Conservation (phyloP, 2,113 vertebrate species). For the Syngnathus typhle region DNA sequence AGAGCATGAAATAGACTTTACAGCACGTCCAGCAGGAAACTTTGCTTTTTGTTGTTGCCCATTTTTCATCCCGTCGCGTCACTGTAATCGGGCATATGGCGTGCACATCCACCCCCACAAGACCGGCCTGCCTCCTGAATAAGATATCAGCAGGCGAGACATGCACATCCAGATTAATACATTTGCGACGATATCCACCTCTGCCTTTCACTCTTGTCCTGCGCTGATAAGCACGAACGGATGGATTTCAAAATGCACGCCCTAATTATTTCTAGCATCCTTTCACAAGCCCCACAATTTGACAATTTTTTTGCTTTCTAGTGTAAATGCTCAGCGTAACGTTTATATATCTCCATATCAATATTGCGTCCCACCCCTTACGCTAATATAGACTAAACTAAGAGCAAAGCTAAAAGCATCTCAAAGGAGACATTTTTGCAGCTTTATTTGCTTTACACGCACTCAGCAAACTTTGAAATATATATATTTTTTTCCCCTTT, state of each 20-base stretch:
- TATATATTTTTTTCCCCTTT: background rate
- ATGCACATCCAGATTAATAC: slow-evolving; percentile 55
- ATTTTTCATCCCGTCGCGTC: slow-evolving; percentile 58
- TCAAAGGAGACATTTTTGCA: slow-evolving; percentile 14
- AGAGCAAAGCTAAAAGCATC: slow-evolving; percentile 15
- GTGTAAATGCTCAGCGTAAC: background rate
- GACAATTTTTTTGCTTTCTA: too few relatives aligned
- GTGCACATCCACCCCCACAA: slow-evolving; percentile 7
- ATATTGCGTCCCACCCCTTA: background rate
- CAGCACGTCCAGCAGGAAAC: slow-evolving; percentile 58
- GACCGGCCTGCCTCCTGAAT: slow-evolving; percentile 41
- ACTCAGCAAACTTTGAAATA: slow-evolving; percentile 15
- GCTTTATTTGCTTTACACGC: slow-evolving; percentile 17
- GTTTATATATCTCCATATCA: background rate
- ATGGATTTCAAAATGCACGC: slow-evolving; percentile 40
- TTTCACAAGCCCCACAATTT: slow-evolving; percentile 7
- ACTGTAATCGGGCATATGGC: slow-evolving; percentile 51
- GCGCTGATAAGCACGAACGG: slow-evolving; percentile 50
- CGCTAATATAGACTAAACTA: slow-evolving; percentile 1
- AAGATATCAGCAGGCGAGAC: slow-evolving; percentile 62
- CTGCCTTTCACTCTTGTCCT: slow-evolving; percentile 44
- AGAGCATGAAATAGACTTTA: slow-evolving; percentile 74
- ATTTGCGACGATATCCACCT: slow-evolving; percentile 44
- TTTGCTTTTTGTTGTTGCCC: slow-evolving; percentile 36
- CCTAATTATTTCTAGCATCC: slow-evolving; percentile 38